Evolutionary conservation across 2,797 vertebrate species (phyloP).

Genomic region (Acanthis flammea): DNA sequence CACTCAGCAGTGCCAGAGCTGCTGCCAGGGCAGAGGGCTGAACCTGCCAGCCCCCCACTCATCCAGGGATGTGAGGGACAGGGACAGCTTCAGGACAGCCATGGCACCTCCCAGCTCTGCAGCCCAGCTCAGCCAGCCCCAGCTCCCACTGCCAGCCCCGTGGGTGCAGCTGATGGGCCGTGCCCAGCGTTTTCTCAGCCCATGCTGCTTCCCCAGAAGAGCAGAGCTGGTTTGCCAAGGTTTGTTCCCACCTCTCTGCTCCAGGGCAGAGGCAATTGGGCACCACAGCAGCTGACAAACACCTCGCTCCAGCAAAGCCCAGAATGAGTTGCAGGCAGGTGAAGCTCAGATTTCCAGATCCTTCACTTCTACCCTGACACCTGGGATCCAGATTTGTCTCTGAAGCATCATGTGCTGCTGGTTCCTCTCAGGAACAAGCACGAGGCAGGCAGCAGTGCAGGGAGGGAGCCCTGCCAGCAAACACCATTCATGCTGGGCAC

Average conservation of each 20-base stretch:
- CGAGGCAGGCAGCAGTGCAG: neutral
- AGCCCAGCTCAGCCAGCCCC: neutral
- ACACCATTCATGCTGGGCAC: accelerated
- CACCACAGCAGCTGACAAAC: neutral
- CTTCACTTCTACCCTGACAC: neutral
- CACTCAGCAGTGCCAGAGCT: neutral
- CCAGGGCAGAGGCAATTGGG: neutral
- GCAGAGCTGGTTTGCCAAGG: neutral
- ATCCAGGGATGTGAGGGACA: accelerated
- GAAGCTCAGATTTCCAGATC: neutral
- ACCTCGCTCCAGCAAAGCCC: neutral
- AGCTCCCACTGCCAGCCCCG: neutral
- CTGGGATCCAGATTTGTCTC: neutral
- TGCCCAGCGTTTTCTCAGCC: accelerated
- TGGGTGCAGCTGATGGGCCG: neutral
- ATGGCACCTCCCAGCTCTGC: neutral
- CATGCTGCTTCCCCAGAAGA: accelerated
- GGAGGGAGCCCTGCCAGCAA: neutral
- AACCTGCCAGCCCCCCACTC: neutral
- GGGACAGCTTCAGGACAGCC: neutral
- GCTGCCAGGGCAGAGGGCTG: neutral
- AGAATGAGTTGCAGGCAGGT: neutral
- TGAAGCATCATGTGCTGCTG: neutral
- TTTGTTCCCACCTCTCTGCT: neutral
- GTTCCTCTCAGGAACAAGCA: neutral